phyloP scores from a whole-genome alignment of 2,888 invertebrate genomes.

The Melinaea menophilus region DNA sequence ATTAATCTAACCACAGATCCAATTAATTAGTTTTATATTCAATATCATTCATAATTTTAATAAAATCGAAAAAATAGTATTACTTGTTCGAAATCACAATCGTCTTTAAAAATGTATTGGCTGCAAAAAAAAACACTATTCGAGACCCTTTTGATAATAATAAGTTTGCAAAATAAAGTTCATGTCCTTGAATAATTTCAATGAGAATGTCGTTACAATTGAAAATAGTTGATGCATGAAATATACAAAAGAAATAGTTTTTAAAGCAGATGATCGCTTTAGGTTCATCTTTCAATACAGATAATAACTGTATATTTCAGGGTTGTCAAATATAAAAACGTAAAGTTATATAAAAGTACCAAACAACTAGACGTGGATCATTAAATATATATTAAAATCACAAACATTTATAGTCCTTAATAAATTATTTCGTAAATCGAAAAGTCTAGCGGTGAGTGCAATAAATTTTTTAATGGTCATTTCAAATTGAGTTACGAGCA shows the following conservation, averaged over 20 bases:
- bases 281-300: conserved; percentile 40
- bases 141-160: too few relatives aligned
- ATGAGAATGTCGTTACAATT: conserved; percentile 34
- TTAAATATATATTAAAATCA: too few relatives aligned
- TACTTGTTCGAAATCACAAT: too few relatives aligned
- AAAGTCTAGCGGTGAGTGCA: conserved; percentile 15
- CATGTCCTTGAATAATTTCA: too few relatives aligned
- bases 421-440: conserved; percentile 13
- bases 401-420: conserved; percentile 3
- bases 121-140: too few relatives aligned
- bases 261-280: conserved; percentile 41
- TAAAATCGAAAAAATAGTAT: too few relatives aligned
- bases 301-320: conserved; percentile 37
- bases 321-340: conserved; percentile 34
- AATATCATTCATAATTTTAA: too few relatives aligned
- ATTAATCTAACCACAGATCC: too few relatives aligned
- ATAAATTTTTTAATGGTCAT: conserved; percentile 23
- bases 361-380: background rate
- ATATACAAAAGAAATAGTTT: conserved; percentile 49
- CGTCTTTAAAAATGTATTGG: too few relatives aligned
- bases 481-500: conserved; percentile 18
- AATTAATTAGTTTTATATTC: too few relatives aligned
- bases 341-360: background rate
- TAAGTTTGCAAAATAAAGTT: too few relatives aligned
- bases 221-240: conserved; percentile 52